Percentiles rank a stretch among this genome's conserved stretches.
These are phyloP conservation scores for Xenopus laevis DNA, from an alignment of 2,113 vertebrate species.

Conservation along the genomic window DNA sequence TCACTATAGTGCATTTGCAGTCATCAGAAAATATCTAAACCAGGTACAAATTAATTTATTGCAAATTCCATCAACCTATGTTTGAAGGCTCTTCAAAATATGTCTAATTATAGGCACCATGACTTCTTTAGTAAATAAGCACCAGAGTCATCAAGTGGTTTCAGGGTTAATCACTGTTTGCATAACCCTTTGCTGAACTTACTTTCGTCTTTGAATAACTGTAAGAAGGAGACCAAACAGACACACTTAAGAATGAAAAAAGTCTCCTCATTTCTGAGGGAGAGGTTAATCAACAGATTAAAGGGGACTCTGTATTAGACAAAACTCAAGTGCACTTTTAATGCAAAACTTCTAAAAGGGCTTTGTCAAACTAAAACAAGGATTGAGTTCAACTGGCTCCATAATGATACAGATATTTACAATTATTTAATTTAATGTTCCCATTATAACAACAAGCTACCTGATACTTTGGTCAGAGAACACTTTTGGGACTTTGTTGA, in stretches of 20 bases:
- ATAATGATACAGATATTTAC: not conserved
- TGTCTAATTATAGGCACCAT: conserved; percentile 46
- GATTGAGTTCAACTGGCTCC: not conserved
- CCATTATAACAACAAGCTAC: not conserved
- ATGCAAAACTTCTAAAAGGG: not conserved
- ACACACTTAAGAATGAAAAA: conserved; percentile 52
- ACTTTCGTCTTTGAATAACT: conserved; percentile 67
- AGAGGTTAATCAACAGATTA: conserved; percentile 19
- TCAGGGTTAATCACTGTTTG: conserved; percentile 64
- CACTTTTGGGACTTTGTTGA: not conserved
- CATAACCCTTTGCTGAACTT: conserved; percentile 70
- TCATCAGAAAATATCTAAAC: not conserved
- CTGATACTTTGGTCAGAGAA: not conserved
- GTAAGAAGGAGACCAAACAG: conserved; percentile 65
- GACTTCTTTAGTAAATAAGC: conserved; percentile 52
- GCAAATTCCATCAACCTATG: not conserved
- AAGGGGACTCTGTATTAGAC: conserved; percentile 8
- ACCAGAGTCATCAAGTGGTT: conserved; percentile 22
- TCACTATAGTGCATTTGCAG: no score
- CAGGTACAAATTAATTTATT: not conserved
- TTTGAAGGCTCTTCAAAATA: conserved; percentile 15
- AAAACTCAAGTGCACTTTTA: not conserved
- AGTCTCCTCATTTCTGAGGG: conserved; percentile 23
- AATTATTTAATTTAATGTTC: not conserved
- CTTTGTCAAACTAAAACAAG: not conserved